Base-by-base conservation (phyloP, 1,140 invertebrate genomes). In the Hyposmocoma kahamanoa region DNA sequence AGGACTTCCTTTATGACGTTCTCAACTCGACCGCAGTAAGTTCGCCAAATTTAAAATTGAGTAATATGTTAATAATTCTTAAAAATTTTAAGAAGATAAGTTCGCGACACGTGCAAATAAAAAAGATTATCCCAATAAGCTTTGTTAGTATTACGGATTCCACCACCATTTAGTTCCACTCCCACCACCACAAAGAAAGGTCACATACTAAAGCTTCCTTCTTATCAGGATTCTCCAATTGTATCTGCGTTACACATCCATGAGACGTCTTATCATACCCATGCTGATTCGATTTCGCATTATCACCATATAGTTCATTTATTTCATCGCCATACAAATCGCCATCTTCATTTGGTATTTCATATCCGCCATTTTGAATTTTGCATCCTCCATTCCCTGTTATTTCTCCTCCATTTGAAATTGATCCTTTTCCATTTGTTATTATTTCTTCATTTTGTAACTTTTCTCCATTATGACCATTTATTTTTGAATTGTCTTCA, bases 161-260 rank as follows among this genome's bases (percentile, higher is more conserved):
- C 48, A 44, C 38, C 56, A 58, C 38, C 54, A 56, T 19, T 17
- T 43, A 20, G n/a, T n/a, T 24, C 10, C 38, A 54, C 49, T 26
- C 20, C 63, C 72, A 67, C 26, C 67, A 74, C 67, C 64, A 30
- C 41, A 41, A 50, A n/a, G n/a, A n/a, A n/a, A 41, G 21, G 66
- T 9, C 4, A 41, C 80, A 67, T 80, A 84, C 81, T 41, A 84
- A 63, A 22, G 56, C 42, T 46, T 84, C 81, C 28, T 72, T 84
- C 19, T 81, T 80, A 55, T 79, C 47, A 4, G 75, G 72, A 62
- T 81, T 70, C 45, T 84, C 81, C 13, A 83, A 45, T 47, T 84
- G 77, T 53, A 83, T 80, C 5, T 67, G 55, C 20, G 73, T 32
- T 8, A 59, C 62, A 49, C 75, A 82, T 3, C 78, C 72, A 0